A percentile compares a stretch with the other conserved stretches of the same genome.
Evolutionary conservation across 2,113 vertebrate species (phyloP).

Genomic region (Tupaia chinensis): DNA sequence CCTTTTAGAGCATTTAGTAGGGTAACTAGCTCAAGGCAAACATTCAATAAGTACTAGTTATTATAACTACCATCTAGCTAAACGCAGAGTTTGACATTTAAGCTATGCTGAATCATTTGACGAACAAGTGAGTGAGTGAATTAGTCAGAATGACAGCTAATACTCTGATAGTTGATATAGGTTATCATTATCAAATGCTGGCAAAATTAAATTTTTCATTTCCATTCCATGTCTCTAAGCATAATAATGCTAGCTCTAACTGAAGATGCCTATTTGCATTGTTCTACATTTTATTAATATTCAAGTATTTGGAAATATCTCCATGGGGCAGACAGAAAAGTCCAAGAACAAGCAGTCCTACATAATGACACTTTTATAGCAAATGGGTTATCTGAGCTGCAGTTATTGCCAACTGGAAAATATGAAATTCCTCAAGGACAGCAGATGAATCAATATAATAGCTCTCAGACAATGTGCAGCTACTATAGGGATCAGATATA

Average conservation of each 20-base stretch:
- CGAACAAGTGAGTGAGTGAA: slow-evolving; percentile 41
- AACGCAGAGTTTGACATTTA: background rate
- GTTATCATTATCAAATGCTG: background rate
- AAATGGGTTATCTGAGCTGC: background rate
- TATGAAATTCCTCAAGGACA: background rate
- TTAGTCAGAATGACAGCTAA: background rate
- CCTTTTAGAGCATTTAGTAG: slow-evolving; percentile 30
- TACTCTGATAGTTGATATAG: background rate
- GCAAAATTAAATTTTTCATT: slow-evolving; percentile 39
- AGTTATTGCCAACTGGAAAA: background rate
- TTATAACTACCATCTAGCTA: background rate
- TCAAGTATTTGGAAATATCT: slow-evolving; percentile 8
- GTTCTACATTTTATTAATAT: background rate
- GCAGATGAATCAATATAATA: background rate
- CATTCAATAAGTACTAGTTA: background rate
- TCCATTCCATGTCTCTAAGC: background rate
- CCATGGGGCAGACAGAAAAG: background rate
- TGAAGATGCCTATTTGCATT: background rate
- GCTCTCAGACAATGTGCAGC: background rate
- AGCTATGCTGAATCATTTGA: background rate
- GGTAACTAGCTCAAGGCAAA: background rate
- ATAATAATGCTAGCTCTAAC: background rate
- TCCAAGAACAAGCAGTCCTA: slow-evolving; percentile 13
- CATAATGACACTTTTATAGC: background rate
- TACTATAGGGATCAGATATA: background rate